Base-by-base conservation (phyloP, 2,113 vertebrate species). In the Ptyas mucosa region DNA sequence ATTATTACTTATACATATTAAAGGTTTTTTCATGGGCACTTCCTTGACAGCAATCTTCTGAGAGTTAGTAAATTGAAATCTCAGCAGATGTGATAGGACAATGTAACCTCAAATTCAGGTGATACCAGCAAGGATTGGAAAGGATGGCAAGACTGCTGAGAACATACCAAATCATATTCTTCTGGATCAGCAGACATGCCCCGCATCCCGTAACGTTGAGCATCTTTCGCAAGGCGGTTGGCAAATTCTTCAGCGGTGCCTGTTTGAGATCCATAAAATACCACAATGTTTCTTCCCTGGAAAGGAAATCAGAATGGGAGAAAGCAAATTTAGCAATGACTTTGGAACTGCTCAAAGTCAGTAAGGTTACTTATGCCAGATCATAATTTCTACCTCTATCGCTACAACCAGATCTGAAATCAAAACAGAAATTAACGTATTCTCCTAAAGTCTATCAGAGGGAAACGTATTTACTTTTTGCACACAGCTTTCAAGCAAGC, bases 251-350 rank as follows among this genome's bases (percentile, higher is more conserved):
- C 99, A 0, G 95, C 99, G 0, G 99, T 99, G 52, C 99, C 99
- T 0, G 99, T 99, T 97, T 99, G 99, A 64, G 99, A 99, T 46
- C 99, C 99, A 0, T 99, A 99, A 97, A 99, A 99, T 64, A 99
- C 99, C 53, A 99, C 97, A 0, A 99, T 98, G 96, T 99, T 99
- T 95, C 98, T 98, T 8, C 99, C 98, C 99, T 99, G 93, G 49
- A 69, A 86, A 93, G 8, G 93, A 69, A 85, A 53, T 8, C 39
- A 75, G 11, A 58, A 34, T 0, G 5, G 1, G 9, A 39, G 57
- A 34, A 64, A 58, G 54, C 8, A 23, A 39, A 12, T 46, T 57
- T 89, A 89, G 88, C 88, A 89, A 23, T 1, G 4, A 81, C 69
- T 39, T 39, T 81, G 34, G 69, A 81, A 81, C 18, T 20, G 34